These are phyloP conservation scores for Harmothoe impar DNA, from an alignment of 2,888 invertebrate species.

Conservation along the genomic window DNA sequence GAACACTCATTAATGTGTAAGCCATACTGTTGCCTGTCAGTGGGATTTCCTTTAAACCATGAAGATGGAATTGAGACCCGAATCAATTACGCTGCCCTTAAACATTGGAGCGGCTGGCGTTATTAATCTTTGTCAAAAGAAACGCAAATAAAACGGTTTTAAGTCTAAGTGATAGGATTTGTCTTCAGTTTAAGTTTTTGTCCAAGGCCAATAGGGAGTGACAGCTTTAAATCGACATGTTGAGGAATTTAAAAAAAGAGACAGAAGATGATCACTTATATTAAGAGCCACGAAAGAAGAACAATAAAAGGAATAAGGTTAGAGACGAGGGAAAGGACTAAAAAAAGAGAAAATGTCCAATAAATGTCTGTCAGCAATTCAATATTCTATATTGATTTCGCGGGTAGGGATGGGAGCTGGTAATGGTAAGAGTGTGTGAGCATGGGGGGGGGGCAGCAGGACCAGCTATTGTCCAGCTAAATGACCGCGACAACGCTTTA, in stretches of 20 bases:
- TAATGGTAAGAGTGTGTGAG: too few species aligned
- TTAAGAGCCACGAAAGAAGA: not conserved
- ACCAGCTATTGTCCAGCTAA: too few species aligned
- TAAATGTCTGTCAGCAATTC: not conserved
- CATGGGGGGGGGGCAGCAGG: too few species aligned
- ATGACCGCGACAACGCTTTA: too few species aligned
- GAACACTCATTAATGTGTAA: too few species aligned
- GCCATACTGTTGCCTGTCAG: too few species aligned
- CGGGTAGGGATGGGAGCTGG: not conserved
- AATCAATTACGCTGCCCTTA: too few species aligned
- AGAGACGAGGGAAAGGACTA: too few species aligned
- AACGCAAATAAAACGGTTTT: constrained; percentile 7
- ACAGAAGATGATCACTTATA: not conserved
- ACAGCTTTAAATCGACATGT: not conserved
- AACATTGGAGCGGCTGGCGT: too few species aligned
- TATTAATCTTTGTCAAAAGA: not conserved
- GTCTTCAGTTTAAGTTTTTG: not conserved
- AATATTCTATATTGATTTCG: constrained; percentile 10
- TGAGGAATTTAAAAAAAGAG: not conserved
- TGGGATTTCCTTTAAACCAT: too few species aligned
- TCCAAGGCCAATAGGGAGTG: not conserved
- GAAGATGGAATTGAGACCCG: too few species aligned
- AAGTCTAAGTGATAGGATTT: not conserved
- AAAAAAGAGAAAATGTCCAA: too few species aligned
- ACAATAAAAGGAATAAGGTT: not conserved